Percentiles rank a stretch among this genome's conserved stretches.
These are phyloP conservation scores for Intellagama lesueurii DNA, from an alignment of 2,797 vertebrate species.

Conservation along the genomic window DNA sequence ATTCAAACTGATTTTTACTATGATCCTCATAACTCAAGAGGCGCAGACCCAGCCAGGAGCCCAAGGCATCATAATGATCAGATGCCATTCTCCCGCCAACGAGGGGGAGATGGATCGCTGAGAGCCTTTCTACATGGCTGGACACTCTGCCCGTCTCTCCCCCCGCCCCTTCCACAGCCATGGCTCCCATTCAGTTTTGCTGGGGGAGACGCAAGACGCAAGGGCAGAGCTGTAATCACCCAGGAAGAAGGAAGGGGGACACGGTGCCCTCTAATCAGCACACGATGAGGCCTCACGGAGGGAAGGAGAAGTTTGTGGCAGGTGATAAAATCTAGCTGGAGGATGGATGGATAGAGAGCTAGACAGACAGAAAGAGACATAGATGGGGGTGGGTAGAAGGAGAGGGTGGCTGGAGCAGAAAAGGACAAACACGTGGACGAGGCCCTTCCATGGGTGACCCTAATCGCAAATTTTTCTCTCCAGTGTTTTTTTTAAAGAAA, in stretches of 20 bases:
- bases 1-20: conserved; percentile 23
- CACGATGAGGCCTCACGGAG: neutral
- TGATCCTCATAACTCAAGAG: conserved; percentile 19
- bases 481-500: neutral
- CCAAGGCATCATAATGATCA: neutral
- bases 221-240: conserved; percentile 12
- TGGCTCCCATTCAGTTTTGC: neutral
- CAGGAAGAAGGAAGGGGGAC: conserved; percentile 14
- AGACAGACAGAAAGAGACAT: neutral
- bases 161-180: neutral
- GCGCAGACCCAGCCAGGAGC: neutral
- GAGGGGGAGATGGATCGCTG: conserved; percentile 1
- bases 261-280: conserved; percentile 6
- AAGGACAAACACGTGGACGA: neutral
- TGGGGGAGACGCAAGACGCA: neutral
- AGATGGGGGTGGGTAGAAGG: neutral
- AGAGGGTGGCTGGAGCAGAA: neutral
- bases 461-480: neutral
- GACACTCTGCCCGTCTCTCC: neutral
- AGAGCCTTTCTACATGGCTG: conserved; percentile 1
- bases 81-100: neutral
- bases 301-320: conserved; percentile 4
- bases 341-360: conserved; percentile 1
- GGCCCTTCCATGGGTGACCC: neutral
- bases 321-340: conserved; percentile 19